Conservation (phyloP, 2,797 vertebrate species). For the Sarcoramphus papa region DNA sequence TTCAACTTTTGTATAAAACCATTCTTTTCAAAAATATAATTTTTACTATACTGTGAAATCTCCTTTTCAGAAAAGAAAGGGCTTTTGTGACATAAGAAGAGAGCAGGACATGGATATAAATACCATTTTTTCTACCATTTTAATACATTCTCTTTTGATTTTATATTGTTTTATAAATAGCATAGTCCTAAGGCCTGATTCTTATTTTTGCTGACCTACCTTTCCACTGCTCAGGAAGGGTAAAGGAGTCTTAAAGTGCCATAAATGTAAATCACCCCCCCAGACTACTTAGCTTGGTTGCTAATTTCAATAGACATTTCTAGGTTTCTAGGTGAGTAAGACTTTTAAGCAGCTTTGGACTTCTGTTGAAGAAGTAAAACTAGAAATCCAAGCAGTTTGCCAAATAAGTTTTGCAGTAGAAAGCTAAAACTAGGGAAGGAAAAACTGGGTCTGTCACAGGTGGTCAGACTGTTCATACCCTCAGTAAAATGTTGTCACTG, state of each 20-base stretch:
- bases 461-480: background rate
- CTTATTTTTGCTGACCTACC: constrained; percentile 30
- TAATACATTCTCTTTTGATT: background rate
- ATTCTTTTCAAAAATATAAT: background rate
- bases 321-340: constrained; percentile 48
- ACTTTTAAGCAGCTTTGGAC: constrained; percentile 5
- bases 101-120: background rate
- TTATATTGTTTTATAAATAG: constrained; percentile 33
- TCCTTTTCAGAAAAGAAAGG: background rate
- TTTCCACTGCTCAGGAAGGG: background rate
- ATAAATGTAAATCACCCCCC: constrained; percentile 18
- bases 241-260: constrained; percentile 18
- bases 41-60: background rate
- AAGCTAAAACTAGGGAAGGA: background rate
- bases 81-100: background rate
- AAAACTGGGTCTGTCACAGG: background rate
- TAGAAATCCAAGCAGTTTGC: background rate
- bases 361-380: background rate
- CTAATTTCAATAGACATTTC: constrained; percentile 55
- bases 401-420: background rate
- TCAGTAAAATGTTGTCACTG: background rate
- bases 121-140: background rate
- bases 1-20: constrained; percentile 14
- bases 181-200: background rate
- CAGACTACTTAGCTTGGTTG: constrained; percentile 1